These are phyloP conservation scores for Manis pentadactyla DNA, from an alignment of 2,797 vertebrate genomes.

Conservation along the genomic window DNA sequence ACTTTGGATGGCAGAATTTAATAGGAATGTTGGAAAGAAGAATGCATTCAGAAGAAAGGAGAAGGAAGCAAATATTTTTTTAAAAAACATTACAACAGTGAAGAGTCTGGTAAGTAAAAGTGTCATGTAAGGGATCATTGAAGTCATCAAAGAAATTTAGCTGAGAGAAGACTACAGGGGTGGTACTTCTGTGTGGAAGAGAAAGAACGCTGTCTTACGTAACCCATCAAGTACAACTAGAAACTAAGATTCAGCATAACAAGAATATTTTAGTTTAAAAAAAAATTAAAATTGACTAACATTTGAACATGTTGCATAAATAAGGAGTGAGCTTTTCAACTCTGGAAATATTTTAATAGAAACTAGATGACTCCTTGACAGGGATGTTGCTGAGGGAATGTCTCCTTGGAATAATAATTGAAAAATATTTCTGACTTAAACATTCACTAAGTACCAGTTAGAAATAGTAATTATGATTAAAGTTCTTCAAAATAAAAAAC, in stretches of 20 bases:
- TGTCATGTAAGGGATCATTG: not conserved
- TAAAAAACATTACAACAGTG: not conserved
- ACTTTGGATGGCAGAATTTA: constrained; percentile 41
- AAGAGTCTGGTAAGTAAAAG: not conserved
- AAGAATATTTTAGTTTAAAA: constrained; percentile 24
- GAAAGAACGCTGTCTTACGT: not conserved
- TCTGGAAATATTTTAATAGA: constrained; percentile 47
- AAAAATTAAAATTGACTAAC: constrained; percentile 18
- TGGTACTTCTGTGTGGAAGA: not conserved
- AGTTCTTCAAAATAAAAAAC: constrained; percentile 32
- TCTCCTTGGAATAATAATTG: constrained; percentile 40
- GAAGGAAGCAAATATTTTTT: constrained; percentile 24
- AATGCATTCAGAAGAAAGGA: not conserved
- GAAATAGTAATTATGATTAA: constrained; percentile 14
- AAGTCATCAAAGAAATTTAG: not conserved
- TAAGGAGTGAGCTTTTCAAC: constrained; percentile 53
- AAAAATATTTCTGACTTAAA: constrained; percentile 45
- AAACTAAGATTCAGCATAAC: not conserved
- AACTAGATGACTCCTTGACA: constrained; percentile 11
- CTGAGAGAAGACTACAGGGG: not conserved
- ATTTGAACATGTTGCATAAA: constrained; percentile 25
- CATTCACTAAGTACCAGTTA: constrained; percentile 40
- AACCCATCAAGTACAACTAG: constrained; percentile 9
- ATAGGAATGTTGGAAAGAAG: constrained; percentile 2
- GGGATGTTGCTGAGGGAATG: constrained; percentile 17